Conservation (phyloP, 1,140 invertebrate genomes). For the Drosophila guanche region DNA sequence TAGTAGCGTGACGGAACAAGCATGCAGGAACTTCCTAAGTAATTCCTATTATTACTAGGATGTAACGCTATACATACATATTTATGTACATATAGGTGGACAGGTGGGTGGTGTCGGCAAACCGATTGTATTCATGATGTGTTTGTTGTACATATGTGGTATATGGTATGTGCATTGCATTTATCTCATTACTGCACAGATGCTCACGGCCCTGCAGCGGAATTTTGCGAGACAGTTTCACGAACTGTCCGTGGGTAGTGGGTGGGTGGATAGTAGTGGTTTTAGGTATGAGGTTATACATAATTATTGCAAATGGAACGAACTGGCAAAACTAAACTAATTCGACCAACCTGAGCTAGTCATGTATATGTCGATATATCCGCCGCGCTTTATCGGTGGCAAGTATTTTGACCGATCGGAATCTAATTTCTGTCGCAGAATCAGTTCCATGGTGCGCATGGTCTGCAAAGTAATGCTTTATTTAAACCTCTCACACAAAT, state of each 20-base stretch:
- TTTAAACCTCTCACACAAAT: conserved; percentile 34
- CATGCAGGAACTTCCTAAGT: conserved; percentile 54
- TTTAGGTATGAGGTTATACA: too few species aligned
- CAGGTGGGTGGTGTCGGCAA: conserved; percentile 12
- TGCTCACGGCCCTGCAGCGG: conserved; percentile 48
- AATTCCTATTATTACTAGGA: conserved; percentile 20
- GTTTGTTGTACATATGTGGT: conserved; percentile 3
- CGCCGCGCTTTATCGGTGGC: conserved; percentile 91
- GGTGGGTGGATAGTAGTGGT: too few species aligned
- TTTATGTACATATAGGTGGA: background rate
- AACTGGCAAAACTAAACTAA: conserved; percentile 6
- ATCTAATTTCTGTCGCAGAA: conserved; percentile 88
- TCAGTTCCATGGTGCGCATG: conserved; percentile 89
- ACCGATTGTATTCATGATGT: conserved; percentile 25
- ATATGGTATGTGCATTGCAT: background rate
- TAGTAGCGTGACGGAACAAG: conserved; percentile 32
- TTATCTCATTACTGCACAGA: conserved; percentile 26
- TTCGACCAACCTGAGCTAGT: conserved; percentile 90
- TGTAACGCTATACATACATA: conserved; percentile 51
- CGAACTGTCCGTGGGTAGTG: conserved; percentile 17
- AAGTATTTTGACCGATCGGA: conserved; percentile 91
- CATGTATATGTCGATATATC: conserved; percentile 92
- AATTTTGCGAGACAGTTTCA: conserved; percentile 52
- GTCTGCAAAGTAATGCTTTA: conserved; percentile 84
- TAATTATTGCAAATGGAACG: conserved; percentile 1